A percentile compares a stretch with the other conserved stretches of the same genome.
Conservation (phyloP, 1,140 invertebrate genomes). For the Zaprionus nigranus region DNA sequence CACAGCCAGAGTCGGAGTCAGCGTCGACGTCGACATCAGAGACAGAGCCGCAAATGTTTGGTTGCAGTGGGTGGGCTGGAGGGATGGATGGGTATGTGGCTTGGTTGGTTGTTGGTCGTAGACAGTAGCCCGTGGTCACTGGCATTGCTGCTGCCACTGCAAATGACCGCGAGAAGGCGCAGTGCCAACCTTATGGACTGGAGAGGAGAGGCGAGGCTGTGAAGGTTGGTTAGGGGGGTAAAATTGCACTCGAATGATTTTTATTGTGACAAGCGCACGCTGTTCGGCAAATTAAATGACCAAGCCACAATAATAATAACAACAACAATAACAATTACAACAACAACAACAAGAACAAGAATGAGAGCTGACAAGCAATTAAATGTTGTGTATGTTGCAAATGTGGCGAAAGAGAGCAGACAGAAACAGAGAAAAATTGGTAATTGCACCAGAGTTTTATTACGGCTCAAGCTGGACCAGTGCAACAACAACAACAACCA, state of each 20-base stretch:
- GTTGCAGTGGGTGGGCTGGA: background rate
- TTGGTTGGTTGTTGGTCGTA: background rate
- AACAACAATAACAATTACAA: constrained; percentile 51
- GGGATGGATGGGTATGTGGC: background rate
- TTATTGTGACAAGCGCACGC: constrained; percentile 77
- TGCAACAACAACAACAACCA: background rate
- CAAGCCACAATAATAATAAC: constrained; percentile 58
- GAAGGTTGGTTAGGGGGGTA: constrained; percentile 35
- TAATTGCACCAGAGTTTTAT: constrained; percentile 68
- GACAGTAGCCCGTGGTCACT: constrained; percentile 8
- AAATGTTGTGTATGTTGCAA: constrained; percentile 70
- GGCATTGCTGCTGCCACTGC: constrained; percentile 34
- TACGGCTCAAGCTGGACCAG: constrained; percentile 53
- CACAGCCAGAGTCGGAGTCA: constrained; percentile 15
- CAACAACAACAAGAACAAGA: constrained; percentile 28
- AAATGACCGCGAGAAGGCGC: constrained; percentile 56
- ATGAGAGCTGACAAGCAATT: constrained; percentile 70
- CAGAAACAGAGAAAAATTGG: constrained; percentile 48
- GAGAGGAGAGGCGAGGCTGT: constrained; percentile 41
- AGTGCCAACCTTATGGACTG: constrained; percentile 17
- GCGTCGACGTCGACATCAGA: background rate
- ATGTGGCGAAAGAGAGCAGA: constrained; percentile 44
- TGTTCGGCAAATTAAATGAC: constrained; percentile 75
- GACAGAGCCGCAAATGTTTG: constrained; percentile 1
- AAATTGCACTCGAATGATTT: constrained; percentile 76